phyloP scores from a whole-genome alignment of 1,140 invertebrate genomes.

The Kradibia gibbosae region DNA sequence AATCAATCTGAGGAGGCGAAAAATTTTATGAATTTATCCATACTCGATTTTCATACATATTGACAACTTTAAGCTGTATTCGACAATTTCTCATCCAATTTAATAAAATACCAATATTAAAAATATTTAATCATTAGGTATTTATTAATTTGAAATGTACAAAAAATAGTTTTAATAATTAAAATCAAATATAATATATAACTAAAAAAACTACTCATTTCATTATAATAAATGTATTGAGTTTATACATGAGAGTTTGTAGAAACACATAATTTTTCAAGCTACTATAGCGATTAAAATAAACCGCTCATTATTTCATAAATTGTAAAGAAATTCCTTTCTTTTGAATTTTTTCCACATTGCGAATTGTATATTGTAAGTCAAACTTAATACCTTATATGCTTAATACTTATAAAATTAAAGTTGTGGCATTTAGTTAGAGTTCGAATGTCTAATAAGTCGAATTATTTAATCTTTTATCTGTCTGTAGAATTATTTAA shows the following conservation, averaged over 20 bases:
- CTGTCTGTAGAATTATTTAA: too few relatives aligned
- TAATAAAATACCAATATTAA: background rate
- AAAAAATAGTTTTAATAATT: background rate
- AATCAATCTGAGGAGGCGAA: background rate
- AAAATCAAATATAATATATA: too few relatives aligned
- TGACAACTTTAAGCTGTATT: constrained; percentile 9
- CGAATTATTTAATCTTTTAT: too few relatives aligned
- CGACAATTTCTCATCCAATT: constrained; percentile 11
- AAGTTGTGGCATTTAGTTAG: too few relatives aligned
- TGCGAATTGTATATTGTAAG: background rate
- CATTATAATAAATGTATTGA: too few relatives aligned
- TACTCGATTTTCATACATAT: constrained; percentile 8
- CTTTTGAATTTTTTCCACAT: background rate
- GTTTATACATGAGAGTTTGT: too few relatives aligned
- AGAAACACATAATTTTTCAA: too few relatives aligned
- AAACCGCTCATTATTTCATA: background rate
- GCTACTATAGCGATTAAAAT: too few relatives aligned
- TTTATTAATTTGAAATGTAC: background rate
- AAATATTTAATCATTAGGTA: constrained; percentile 14
- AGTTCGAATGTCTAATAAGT: too few relatives aligned
- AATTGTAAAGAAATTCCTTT: background rate
- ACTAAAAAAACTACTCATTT: too few relatives aligned
- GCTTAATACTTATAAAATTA: too few relatives aligned
- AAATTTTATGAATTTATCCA: background rate
- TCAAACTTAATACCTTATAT: background rate